Base-by-base conservation (phyloP, 2,113 vertebrate genomes). In the Stigmatopora argus region DNA sequence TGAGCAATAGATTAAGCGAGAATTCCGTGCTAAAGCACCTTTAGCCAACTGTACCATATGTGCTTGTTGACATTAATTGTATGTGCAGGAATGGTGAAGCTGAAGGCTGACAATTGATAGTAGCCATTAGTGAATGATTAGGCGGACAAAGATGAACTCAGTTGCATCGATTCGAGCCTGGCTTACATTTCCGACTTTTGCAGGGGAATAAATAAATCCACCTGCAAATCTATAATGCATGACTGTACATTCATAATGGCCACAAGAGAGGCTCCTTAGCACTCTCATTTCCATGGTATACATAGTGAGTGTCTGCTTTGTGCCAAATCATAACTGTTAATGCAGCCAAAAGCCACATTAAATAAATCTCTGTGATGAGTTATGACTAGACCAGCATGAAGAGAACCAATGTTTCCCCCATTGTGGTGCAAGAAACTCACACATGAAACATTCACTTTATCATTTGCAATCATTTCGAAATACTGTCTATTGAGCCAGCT, bases 61-160 rank as follows among this genome's bases (percentile, higher is more conserved):
- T 66, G 79, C 75, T 72, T 83, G 84, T 86, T 87, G 81, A 81
- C 79, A 89, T 87, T 90, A 90, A 90, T 91, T 91, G 90, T 86
- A 74, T 74, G 78, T 90, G 90, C 86, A 78, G 75, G 78, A 72
- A 81, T 85, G 83, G 70, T 65, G 75, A 75, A 73, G 78, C 86
- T 64, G 73, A 74, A 71, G 79, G 83, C 85, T 76, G 73, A 87
- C 86, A 91, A 92, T 90, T 91, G 91, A 92, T 91, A 89, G 86
- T 85, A 72, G 88, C 88, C 88, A 91, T 92, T 91, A 91, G 88
- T 84, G 77, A 90, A 92, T 90, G 88, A 90, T 91, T 91, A 90
- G 86, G 79, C 83, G 77, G 89, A 90, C 89, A 89, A 87, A 85
- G 88, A 91, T 88, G 88, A 90, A 90, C 88, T 90, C 85, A 82